Evolutionary conservation across 2,797 vertebrate genomes (phyloP), one percentile per base, ranked within the genome.

Genomic region (Lagorchestes hirsutus): DNA sequence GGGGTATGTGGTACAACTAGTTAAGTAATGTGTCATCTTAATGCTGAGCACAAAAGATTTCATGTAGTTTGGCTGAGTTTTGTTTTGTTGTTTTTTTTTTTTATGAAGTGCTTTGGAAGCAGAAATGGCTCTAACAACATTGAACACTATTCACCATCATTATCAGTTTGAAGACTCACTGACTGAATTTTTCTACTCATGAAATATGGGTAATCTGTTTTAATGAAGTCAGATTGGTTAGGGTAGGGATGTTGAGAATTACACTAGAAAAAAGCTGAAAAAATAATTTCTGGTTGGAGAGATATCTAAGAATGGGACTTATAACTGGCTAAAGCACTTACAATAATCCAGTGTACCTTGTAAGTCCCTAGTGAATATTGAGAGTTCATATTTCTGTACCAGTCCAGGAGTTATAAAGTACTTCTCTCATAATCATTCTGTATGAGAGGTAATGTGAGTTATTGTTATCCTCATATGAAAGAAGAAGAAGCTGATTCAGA

Each of bases 21-120:
- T 94, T 96, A 96, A 97, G 62, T 96, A 96, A 96, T 93, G 93
- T 97, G 97, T 97, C 93, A 96, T 97, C 95, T 97, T 95, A 97
- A 93, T 96, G 55, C 93, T 9, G 67, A 95, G 93, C 57, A 34
- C 46, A 95, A 34, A 93, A 93, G 92, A 97, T 93, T 52, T 74
- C 0, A 3, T 94, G 29, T 90, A 93, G 90, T 93, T 95, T 82
- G 93, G 93, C 87, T 54, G 46, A 92, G 50, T 93, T n/a, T 95
- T 90, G n/a, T n/a, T n/a, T n/a, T n/a, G n/a, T n/a, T n/a, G n/a
- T 96, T 95, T 96, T 52, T 52, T 6, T 52, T 52, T 90, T 96
- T 96, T 96, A 96, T 93, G 58, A 55, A 93, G 59, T 92, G 93
- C 27, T 24, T 57, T 94, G 92, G 58, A 93, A 96, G 97, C 74